Evolutionary conservation across 37 sponge, comb jelly and placozoan species (phyloP).

Genomic region (Axinella damicornis): DNA sequence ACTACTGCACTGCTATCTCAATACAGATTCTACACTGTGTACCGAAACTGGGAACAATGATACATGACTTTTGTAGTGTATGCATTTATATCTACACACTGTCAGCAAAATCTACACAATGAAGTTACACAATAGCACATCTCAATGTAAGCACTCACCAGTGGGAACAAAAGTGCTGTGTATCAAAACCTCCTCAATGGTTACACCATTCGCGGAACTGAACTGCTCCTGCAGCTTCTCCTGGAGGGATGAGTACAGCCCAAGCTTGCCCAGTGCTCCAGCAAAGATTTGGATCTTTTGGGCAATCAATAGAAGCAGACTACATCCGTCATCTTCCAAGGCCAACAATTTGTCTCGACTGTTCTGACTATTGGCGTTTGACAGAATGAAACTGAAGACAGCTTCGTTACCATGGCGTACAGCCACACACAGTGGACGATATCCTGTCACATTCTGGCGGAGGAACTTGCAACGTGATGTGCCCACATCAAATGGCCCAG

Average conservation of each 20-base stretch:
- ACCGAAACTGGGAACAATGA: too few relatives aligned
- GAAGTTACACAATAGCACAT: too few relatives aligned
- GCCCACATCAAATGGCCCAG: too few relatives aligned
- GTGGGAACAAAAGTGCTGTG: background rate
- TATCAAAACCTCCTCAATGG: constrained; percentile 18
- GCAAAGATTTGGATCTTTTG: background rate
- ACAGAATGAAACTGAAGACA: constrained; percentile 14
- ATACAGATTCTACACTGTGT: too few relatives aligned
- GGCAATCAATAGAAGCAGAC: constrained; percentile 11
- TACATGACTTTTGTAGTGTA: too few relatives aligned
- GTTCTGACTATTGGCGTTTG: background rate
- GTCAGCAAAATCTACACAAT: too few relatives aligned
- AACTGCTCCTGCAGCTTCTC: background rate
- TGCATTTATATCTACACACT: too few relatives aligned
- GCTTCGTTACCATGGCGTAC: constrained; percentile 8
- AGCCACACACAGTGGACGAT: constrained; percentile 38
- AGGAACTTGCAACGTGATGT: background rate
- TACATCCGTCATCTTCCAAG: background rate
- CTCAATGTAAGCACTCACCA: too few relatives aligned
- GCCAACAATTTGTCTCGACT: constrained; percentile 1
- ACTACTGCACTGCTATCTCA: too few relatives aligned
- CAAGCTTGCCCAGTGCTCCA: background rate
- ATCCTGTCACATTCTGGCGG: background rate
- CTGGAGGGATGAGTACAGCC: background rate
- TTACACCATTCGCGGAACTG: background rate